These are phyloP conservation scores for Neoaliturus tenellus DNA, from an alignment of 2,888 invertebrate species.

Conservation along the genomic window DNA sequence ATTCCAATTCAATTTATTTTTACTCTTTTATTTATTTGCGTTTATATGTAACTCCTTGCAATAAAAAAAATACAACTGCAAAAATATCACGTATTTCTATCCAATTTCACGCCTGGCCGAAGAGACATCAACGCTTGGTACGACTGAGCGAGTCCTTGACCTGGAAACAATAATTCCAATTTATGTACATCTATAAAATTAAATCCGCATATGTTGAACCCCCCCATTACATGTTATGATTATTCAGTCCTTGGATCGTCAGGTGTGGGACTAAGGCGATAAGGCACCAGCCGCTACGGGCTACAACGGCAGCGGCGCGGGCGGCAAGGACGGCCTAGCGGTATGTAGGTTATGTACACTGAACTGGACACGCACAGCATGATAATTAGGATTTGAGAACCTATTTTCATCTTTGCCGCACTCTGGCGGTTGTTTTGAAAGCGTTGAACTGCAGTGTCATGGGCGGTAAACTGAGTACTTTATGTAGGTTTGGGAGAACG, in stretches of 20 bases:
- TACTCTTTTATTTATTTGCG: no score
- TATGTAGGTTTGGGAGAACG: no score
- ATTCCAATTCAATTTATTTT: no score
- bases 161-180: background rate
- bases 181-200: background rate
- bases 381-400: background rate
- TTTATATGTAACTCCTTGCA: no score
- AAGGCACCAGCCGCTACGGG: background rate
- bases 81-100: no score
- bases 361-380: background rate
- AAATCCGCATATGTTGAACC: background rate
- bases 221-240: background rate
- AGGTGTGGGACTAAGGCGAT: background rate
- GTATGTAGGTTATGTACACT: background rate
- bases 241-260: background rate
- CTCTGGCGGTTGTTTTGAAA: no score
- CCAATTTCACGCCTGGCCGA: no score
- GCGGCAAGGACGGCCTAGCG: background rate
- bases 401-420: no score
- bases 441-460: no score
- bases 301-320: background rate
- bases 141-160: background rate
- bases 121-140: background rate
- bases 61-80: no score
- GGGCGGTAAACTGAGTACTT: no score